Base-by-base conservation (phyloP, 2,888 invertebrate species). In the Apantesis nais region DNA sequence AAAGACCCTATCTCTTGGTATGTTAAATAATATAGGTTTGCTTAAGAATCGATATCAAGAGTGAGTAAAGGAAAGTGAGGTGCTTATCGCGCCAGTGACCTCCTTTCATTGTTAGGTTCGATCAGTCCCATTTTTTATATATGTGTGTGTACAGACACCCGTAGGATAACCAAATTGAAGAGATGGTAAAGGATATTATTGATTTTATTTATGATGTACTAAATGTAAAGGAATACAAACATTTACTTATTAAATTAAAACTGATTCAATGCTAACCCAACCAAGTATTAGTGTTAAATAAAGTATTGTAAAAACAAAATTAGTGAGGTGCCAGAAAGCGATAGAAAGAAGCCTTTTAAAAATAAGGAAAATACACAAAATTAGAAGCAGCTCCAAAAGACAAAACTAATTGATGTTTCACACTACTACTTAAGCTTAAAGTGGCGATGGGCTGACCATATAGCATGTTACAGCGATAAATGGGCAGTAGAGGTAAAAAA, bases 21-120 rank as follows among this genome's bases (percentile, higher is more conserved):
- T 25, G 69, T 74, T 81, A 62, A 80, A 74, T 78, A 67, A 76
- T 73, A 67, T 61, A 75, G 37, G 68, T 67, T 73, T 73, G 73
- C 69, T 65, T 72, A 52, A 71, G 72, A 81, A 84, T 83, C 84
- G 80, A 86, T 86, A 80, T 63, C 68, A 71, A 68, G 67, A 67
- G 62, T 48, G 60, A 81, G 79, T 75, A 66, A 77, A 81, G 79
- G 78, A 80, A 78, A 80, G 79, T 78, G 71, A 74, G 72, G 78
- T 78, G 75, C 80, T 83, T 80, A 83, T 70, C 71, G 73, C 74
- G 75, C 72, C 76, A 81, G 82, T 88, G 91, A 90, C 90, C 90
- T 85, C 82, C 74, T 90, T 90, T 80, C 69, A 76, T 84, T 86
- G 85, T 85, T 68, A 75, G 63, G 74, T 67, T 34, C 58, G 74